Evolutionary conservation across 2,888 invertebrate genomes (phyloP), one percentile per base, ranked within the genome.

Genomic region (Morinoia aosen): DNA sequence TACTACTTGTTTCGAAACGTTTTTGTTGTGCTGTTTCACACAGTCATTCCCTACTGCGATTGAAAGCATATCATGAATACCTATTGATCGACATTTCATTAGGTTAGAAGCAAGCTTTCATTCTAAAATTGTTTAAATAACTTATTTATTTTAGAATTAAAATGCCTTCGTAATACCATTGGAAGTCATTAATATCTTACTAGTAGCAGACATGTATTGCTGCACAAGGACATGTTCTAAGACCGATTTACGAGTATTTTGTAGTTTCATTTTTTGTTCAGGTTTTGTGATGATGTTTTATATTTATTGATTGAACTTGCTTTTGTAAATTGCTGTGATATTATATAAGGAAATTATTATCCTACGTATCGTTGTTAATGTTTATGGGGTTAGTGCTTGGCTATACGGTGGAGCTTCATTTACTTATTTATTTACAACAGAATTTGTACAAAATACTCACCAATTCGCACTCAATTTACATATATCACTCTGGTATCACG

Each of bases 281-380:
- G 14, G 8, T 76, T 40, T 40, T 90, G 39, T 16, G 90, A 11
- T 39, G 14, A 16, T 40, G 14, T 10, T 90, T 48, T 40, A 16
- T 90, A 90, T 90, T 90, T 90, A 40, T 48, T 90, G 10, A 40
- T 90, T 40, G 39, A 90, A 40, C 39, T 57, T 93, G 93, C 93
- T 93, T 93, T 57, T 93, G 93, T 93, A 93, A 25, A 93, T 93
- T 93, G 93, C 93, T 93, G 93, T 93, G 93, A 93, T 93, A 93
- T 93, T 93, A 93, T 93, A 93, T 90, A 90, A 90, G 90, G 39
- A 4, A 16, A 16, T 90, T 90, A 40, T 19, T 90, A 76, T 76
- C 8, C 76, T 76, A 76, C 33, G 76, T 76, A 25, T 76, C 2
- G 33, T 76, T 33, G 76, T 25, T 76, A 76, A 76, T 76, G 76